A percentile compares a stretch with the other conserved stretches of the same genome.
Conservation (phyloP, 2,113 vertebrate genomes). For the Cryptomyrus ogoouensis region DNA sequence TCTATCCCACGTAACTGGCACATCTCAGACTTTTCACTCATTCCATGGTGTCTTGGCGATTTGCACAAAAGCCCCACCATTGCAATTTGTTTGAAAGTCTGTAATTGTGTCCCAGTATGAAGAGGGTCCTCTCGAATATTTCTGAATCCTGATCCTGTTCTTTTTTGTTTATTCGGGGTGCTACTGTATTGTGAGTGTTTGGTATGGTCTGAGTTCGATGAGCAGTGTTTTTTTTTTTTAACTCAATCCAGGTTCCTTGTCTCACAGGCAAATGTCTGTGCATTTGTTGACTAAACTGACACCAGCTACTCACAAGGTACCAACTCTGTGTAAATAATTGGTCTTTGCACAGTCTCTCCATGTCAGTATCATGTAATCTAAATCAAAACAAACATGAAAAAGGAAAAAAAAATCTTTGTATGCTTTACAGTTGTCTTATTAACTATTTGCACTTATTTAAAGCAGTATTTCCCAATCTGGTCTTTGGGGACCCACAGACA, state of each 20-base stretch:
- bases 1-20: background rate
- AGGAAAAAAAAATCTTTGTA: constrained; percentile 55
- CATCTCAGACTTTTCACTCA: background rate
- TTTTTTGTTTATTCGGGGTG: background rate
- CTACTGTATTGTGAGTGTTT: constrained; percentile 16
- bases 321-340: constrained; percentile 58
- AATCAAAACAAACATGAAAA: constrained; percentile 35
- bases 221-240: background rate
- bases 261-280: constrained; percentile 29
- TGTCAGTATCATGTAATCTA: constrained; percentile 62
- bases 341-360: constrained; percentile 68
- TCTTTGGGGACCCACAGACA: background rate
- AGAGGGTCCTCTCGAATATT: background rate
- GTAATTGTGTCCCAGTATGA: background rate
- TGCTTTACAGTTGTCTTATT: constrained; percentile 69
- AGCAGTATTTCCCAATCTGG: background rate
- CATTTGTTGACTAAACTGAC: constrained; percentile 31
- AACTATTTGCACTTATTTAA: constrained; percentile 79
- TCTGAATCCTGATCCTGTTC: background rate
- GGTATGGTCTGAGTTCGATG: constrained; percentile 26
- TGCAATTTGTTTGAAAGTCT: background rate
- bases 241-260: constrained; percentile 29
- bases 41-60: background rate
- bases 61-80: constrained; percentile 2
- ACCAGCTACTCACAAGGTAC: constrained; percentile 56